Percentiles rank a stretch among this genome's conserved stretches.
Evolutionary conservation across 2,113 vertebrate genomes (phyloP).

Genomic region (Myotis davidii): DNA sequence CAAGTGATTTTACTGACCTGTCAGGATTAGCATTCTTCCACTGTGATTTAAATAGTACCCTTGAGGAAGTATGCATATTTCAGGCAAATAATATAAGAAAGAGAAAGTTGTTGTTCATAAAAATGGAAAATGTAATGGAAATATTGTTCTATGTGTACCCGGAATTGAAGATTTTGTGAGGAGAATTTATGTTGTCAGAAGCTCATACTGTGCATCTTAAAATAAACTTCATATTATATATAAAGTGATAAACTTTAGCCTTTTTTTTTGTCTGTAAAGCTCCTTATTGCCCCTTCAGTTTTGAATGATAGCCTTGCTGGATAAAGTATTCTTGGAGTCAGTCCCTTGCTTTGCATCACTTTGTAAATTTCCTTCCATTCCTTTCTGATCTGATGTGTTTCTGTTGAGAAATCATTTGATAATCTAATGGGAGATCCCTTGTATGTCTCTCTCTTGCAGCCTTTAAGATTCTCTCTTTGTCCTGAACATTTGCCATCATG

Average conservation of each 20-base stretch:
- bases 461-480: too few species aligned
- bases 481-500: too few species aligned
- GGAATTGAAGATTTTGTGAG: not conserved
- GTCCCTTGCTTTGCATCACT: too few species aligned
- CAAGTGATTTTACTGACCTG: conserved; percentile 32
- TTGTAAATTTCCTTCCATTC: too few species aligned
- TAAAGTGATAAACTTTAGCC: not conserved
- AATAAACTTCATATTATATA: not conserved
- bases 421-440: too few species aligned
- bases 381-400: too few species aligned
- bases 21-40: conserved; percentile 55
- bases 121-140: not conserved
- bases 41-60: conserved; percentile 1
- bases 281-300: too few species aligned
- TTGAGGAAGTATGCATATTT: conserved; percentile 12
- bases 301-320: too few species aligned
- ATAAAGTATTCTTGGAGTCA: too few species aligned
- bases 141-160: not conserved
- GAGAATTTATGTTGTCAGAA: not conserved
- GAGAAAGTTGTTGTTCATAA: not conserved
- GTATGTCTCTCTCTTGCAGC: too few species aligned
- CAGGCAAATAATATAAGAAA: conserved; percentile 29
- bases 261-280: too few species aligned
- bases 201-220: not conserved
- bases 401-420: too few species aligned